Base-by-base conservation (phyloP, 2,888 invertebrate genomes). In the Lamellibrachia satsuma region DNA sequence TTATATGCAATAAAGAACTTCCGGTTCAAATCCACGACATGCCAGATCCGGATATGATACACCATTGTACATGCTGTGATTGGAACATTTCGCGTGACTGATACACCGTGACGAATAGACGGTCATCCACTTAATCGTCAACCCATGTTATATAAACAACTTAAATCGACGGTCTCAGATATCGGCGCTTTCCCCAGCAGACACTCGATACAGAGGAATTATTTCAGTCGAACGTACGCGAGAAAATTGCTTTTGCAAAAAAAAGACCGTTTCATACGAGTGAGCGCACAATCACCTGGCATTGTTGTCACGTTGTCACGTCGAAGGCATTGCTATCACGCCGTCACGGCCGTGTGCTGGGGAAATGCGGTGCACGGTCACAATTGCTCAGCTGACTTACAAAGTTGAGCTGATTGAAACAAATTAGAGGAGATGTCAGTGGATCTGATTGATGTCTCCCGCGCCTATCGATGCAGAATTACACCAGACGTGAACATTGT, bases 371-470 rank as follows among this genome's bases (percentile, higher is more conserved):
- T 22, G 75, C 75, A 22, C 75, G 22, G 75, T n/a, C 75, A 75
- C 75, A 75, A 75, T 75, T n/a, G 22, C 75, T 22, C 22, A 75
- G 75, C 75, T 75, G 75, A 75, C 75, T 75, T 75, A 75, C 75
- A 75, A 75, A 75, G 75, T 75, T 75, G 75, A 75, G 75, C 75
- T 75, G 75, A 75, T 75, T 75, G 75, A 75, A 75, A 75, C 75
- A 75, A 75, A 75, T 75, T 75, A 75, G 75, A 75, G 75, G 75
- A 75, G 75, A 75, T 75, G 75, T 75, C 75, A 75, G n/a, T n/a
- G 15, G 15, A 75, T 75, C 75, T 75, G 75, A 75, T 75, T 75
- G 75, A 75, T 75, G 75, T 75, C 75, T 4, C 75, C 75, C n/a
- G 75, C n/a, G 75, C 15, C 15, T 22, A n/a, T 75, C 75, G 75